A percentile compares a stretch with the other conserved stretches of the same genome.
Evolutionary conservation across 2,797 vertebrate species (phyloP).

Genomic region (Chromis chromis): DNA sequence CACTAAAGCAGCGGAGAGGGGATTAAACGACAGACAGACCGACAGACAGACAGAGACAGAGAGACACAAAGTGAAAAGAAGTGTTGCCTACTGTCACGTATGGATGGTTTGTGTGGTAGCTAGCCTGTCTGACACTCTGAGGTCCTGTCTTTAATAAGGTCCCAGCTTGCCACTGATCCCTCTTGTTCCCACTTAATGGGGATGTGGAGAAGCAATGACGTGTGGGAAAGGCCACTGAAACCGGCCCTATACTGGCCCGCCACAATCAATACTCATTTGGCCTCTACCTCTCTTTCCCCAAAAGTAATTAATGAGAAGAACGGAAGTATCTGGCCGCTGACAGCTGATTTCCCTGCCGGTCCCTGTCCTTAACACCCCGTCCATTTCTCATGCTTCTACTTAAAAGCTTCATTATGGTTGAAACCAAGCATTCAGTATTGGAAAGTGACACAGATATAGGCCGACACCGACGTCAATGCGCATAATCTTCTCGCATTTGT

Average conservation of each 20-base stretch:
- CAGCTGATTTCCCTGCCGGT: slow-evolving; percentile 80
- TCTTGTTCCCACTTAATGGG: slow-evolving; percentile 83
- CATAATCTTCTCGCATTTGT: slow-evolving; percentile 24
- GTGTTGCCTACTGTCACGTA: slow-evolving; percentile 45
- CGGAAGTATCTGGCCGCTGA: slow-evolving; percentile 79
- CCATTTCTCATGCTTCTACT: slow-evolving; percentile 69
- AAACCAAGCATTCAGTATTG: slow-evolving; percentile 64
- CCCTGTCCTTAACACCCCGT: slow-evolving; percentile 73
- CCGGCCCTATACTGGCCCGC: slow-evolving; percentile 67
- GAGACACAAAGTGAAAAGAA: slow-evolving; percentile 42
- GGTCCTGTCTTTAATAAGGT: slow-evolving; percentile 80
- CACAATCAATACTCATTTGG: slow-evolving; percentile 86
- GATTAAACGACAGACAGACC: slow-evolving; percentile 37
- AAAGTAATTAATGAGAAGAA: slow-evolving; percentile 85
- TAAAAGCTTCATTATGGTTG: slow-evolving; percentile 80
- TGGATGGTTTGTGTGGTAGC: slow-evolving; percentile 50
- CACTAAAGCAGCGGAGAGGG: slow-evolving; percentile 29
- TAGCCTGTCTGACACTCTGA: slow-evolving; percentile 64
- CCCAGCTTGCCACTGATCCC: slow-evolving; percentile 74
- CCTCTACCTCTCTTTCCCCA: slow-evolving; percentile 74
- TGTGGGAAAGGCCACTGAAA: slow-evolving; percentile 78
- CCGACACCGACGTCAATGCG: slow-evolving; percentile 38
- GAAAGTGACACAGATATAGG: slow-evolving; percentile 58
- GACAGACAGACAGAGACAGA: no score
- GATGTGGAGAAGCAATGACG: slow-evolving; percentile 81